These are phyloP conservation scores for Furcifer pardalis DNA, from an alignment of 2,797 vertebrate genomes.

Conservation along the genomic window DNA sequence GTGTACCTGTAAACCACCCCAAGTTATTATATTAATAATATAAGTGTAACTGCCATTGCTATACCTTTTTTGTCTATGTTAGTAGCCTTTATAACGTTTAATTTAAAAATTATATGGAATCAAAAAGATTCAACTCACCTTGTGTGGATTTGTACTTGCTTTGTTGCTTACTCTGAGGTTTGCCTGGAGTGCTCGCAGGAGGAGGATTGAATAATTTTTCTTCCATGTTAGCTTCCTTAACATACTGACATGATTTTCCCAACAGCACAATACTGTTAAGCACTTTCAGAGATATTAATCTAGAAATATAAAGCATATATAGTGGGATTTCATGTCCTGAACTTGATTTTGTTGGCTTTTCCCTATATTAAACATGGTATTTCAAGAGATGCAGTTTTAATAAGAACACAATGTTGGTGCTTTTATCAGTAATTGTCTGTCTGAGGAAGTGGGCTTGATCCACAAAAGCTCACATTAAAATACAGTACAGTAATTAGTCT, in stretches of 20 bases:
- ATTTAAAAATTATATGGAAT: constrained; percentile 26
- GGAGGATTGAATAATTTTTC: constrained; percentile 87
- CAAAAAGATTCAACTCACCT: constrained; percentile 69
- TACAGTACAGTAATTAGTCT: no score
- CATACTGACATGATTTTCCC: constrained; percentile 94
- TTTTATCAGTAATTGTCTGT: neutral
- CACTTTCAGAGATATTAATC: constrained; percentile 92
- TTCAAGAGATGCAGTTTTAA: neutral
- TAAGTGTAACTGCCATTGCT: no score
- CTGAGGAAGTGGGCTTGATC: no score
- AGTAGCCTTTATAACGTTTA: no score
- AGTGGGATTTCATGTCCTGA: neutral
- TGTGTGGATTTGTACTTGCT: constrained; percentile 73
- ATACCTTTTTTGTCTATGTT: no score
- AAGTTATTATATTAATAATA: no score
- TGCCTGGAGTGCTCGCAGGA: constrained; percentile 78
- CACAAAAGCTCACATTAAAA: no score
- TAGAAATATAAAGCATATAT: constrained; percentile 62
- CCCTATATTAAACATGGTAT: neutral
- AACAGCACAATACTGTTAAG: constrained; percentile 95
- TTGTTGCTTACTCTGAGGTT: constrained; percentile 75
- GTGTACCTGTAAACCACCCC: no score
- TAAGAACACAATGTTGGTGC: neutral
- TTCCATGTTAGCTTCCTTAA: constrained; percentile 97
- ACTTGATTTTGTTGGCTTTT: neutral